phyloP scores from a whole-genome alignment of 2,888 invertebrate species.

The Autographa gamma region DNA sequence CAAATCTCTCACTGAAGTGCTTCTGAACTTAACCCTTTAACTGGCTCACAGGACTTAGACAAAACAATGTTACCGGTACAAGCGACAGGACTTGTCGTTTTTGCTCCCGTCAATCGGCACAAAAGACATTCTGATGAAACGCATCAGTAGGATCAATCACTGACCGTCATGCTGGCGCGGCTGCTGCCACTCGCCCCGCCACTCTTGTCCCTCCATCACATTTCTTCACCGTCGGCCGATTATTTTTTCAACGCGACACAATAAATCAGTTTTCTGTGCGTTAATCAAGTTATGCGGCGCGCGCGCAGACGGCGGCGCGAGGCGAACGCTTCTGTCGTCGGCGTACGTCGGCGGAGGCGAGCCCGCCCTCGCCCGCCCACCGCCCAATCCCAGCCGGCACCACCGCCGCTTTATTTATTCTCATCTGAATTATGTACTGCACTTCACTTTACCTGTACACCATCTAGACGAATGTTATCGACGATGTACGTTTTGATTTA shows the following conservation, averaged over 20 bases:
- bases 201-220: conserved; percentile 87
- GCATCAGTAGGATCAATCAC: conserved; percentile 69
- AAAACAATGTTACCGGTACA: conserved; percentile 44
- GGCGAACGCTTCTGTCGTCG: conserved; percentile 93
- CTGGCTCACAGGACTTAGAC: conserved; percentile 34
- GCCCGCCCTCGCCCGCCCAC: conserved; percentile 74
- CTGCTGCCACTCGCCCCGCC: conserved; percentile 86
- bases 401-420: conserved; percentile 73
- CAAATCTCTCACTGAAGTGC: conserved; percentile 38
- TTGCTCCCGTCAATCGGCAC: conserved; percentile 46
- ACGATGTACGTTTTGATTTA: conserved; percentile 69
- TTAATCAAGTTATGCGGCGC: conserved; percentile 78
- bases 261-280: conserved; percentile 87
- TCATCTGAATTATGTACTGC: conserved; percentile 75
- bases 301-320: conserved; percentile 84
- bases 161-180: conserved; percentile 84
- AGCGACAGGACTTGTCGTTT: conserved; percentile 42
- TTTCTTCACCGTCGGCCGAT: conserved; percentile 80
- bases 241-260: conserved; percentile 87
- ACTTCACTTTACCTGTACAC: conserved; percentile 64
- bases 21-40: conserved; percentile 33
- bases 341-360: conserved; percentile 88
- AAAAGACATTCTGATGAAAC: conserved; percentile 53
- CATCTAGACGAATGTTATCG: conserved; percentile 60
- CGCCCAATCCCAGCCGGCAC: conserved; percentile 72